phyloP scores from a whole-genome alignment of 2,888 invertebrate species.

The Meliscaeva auricollis region DNA sequence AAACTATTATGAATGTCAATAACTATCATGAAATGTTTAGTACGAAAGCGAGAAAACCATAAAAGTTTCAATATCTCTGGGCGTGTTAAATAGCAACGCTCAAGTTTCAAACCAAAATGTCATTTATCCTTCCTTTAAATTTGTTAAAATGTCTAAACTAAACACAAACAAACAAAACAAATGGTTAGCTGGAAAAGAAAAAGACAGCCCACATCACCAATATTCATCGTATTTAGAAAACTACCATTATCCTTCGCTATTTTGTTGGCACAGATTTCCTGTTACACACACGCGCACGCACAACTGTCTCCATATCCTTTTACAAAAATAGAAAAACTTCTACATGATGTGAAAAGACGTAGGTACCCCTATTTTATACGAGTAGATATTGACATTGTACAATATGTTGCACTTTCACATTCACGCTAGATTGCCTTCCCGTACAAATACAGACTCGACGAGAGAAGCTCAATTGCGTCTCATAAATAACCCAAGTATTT shows the following conservation, averaged over 20 bases:
- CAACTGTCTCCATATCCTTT: not conserved
- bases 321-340: constrained; percentile 6
- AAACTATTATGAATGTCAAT: no score
- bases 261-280: constrained; percentile 13
- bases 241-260: not conserved
- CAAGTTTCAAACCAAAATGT: not conserved
- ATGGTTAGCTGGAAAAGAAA: not conserved
- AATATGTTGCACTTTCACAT: constrained; percentile 49
- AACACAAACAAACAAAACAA: constrained; percentile 2
- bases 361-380: not conserved
- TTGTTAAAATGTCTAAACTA: not conserved
- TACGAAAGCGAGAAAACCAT: no score
- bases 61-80: no score
- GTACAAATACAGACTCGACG: not conserved
- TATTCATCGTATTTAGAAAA: not conserved
- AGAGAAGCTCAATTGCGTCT: constrained; percentile 51
- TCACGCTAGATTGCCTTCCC: constrained; percentile 48
- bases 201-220: not conserved
- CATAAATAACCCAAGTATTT: constrained; percentile 70
- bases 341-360: not conserved
- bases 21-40: no score
- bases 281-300: not conserved
- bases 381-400: constrained; percentile 57
- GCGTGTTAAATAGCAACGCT: no score
- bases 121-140: not conserved